A percentile compares a stretch with the other conserved stretches of the same genome.
These are phyloP conservation scores for Temnothorax longispinosus DNA, from an alignment of 1,140 invertebrate species.

Conservation along the genomic window DNA sequence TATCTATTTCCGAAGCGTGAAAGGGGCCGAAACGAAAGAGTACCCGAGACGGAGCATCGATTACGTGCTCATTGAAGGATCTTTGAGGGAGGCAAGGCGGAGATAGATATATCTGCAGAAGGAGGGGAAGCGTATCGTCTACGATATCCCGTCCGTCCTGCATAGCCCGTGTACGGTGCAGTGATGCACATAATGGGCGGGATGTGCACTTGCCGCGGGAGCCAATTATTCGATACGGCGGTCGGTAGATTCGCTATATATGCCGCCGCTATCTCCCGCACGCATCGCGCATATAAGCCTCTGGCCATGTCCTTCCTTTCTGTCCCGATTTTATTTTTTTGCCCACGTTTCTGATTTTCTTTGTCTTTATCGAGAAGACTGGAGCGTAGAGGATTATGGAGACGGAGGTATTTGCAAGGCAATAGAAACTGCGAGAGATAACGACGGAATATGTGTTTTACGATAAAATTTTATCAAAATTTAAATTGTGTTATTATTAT, in stretches of 20 bases:
- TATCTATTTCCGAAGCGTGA: constrained; percentile 5
- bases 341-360: constrained; percentile 13
- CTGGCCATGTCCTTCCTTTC: constrained; percentile 73
- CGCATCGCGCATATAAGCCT: constrained; percentile 80
- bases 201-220: constrained; percentile 85
- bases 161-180: constrained; percentile 77
- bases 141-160: constrained; percentile 69
- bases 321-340: constrained; percentile 63
- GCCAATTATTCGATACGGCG: constrained; percentile 86
- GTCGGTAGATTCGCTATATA: constrained; percentile 78
- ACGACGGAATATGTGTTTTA: neutral
- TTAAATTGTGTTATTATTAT: neutral
- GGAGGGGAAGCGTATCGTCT: constrained; percentile 66
- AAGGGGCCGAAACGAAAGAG: neutral
- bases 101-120: constrained; percentile 48
- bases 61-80: constrained; percentile 55
- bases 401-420: neutral
- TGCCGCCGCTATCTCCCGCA: constrained; percentile 82
- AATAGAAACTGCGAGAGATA: neutral
- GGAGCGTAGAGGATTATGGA: neutral
- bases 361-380: neutral
- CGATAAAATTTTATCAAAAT: neutral
- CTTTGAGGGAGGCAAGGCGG: constrained; percentile 58
- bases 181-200: constrained; percentile 84
- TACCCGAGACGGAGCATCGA: constrained; percentile 32